Conservation (phyloP, 2,113 vertebrate species). For the Poeciliopsis occidentalis region DNA sequence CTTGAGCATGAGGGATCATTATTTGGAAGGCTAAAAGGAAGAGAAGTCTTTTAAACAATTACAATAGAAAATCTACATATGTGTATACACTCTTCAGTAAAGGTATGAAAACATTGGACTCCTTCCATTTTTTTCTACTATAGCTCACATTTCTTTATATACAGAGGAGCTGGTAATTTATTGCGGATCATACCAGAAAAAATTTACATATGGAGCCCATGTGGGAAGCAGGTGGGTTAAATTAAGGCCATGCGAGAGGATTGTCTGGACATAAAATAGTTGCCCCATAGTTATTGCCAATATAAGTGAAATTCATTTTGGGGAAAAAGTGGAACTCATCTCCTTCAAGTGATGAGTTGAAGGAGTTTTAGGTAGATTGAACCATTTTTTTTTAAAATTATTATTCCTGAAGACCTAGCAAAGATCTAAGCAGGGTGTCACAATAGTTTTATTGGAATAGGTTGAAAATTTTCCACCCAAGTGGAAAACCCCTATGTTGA, state of each 20-base stretch:
- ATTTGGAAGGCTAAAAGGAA: conserved; percentile 6
- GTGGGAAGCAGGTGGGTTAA: neutral
- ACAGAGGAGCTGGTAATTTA: neutral
- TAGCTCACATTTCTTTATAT: conserved; percentile 50
- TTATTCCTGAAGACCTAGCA: neutral
- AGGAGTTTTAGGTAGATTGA: neutral
- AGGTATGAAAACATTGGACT: conserved; percentile 34
- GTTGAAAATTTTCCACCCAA: neutral
- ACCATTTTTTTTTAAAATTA: neutral
- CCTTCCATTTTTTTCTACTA: conserved; percentile 54
- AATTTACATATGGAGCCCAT: neutral
- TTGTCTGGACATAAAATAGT: neutral
- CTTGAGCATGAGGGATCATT: conserved; percentile 43
- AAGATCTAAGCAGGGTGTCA: neutral
- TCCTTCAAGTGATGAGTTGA: no score
- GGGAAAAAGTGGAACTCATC: no score
- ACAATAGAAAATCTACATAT: neutral
- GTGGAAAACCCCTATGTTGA: neutral
- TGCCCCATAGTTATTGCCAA: neutral
- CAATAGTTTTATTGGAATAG: neutral
- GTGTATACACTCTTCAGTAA: neutral
- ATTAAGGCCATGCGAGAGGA: neutral
- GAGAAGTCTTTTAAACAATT: neutral
- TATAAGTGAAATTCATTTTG: neutral
- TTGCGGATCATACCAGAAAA: neutral